Evolutionary conservation across 2,888 invertebrate genomes (phyloP).

Genomic region (Coenonympha glycerion): DNA sequence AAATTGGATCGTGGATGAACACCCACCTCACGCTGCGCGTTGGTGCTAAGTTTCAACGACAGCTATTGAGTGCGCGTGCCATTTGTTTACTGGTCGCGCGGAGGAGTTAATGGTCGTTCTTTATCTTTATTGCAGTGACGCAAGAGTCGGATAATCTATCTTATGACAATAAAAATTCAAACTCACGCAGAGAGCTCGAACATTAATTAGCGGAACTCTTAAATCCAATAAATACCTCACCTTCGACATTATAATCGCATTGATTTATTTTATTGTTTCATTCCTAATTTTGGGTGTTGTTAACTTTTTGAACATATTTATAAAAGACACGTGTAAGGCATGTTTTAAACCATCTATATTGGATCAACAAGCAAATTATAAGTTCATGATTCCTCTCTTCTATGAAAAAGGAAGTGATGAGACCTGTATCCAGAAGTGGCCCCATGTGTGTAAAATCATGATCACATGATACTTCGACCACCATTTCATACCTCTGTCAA

Average conservation of each 20-base stretch:
- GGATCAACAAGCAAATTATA: no score
- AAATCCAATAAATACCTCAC: constrained; percentile 29
- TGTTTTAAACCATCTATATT: no score
- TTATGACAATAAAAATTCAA: constrained; percentile 26
- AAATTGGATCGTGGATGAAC: constrained; percentile 4
- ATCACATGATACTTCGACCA: no score
- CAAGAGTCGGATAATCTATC: constrained; percentile 24
- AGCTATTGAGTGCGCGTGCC: constrained; percentile 25
- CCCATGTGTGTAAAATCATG: no score
- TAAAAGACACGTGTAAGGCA: no score
- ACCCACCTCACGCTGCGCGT: constrained; percentile 2
- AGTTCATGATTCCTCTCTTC: no score
- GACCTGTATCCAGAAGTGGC: no score
- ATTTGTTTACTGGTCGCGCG: constrained; percentile 36
- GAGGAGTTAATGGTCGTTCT: constrained; percentile 39
- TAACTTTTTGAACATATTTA: no score
- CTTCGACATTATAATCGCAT: constrained; percentile 17
- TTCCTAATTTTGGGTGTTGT: background rate
- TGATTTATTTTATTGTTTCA: constrained; percentile 16
- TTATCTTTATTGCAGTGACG: constrained; percentile 43
- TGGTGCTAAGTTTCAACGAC: constrained; percentile 12
- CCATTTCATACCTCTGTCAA: no score
- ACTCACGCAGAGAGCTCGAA: constrained; percentile 27
- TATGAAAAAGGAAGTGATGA: no score
- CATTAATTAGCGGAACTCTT: constrained; percentile 31